Evolutionary conservation across 2,797 vertebrate genomes (phyloP), one percentile per base, ranked within the genome.

Genomic region (Phrynocephalus vlangalii): DNA sequence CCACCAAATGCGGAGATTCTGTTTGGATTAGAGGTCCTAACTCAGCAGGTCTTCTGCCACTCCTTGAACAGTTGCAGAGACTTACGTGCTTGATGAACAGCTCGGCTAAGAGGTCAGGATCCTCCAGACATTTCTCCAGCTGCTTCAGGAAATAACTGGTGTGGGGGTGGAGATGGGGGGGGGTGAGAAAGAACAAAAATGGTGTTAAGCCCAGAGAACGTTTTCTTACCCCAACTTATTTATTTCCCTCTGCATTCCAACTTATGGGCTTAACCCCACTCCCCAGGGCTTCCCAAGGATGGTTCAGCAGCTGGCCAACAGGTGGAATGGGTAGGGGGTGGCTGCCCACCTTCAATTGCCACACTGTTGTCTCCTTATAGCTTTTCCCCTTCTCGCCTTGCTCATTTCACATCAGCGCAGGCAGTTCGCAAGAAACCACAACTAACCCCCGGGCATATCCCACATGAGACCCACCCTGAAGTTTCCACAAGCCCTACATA

Each of bases 1-100:
- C 24, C 7, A 30, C 44, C 24, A 0, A 11, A 50, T 50, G 28
- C 0, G 15, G 22, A 82, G 15, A 16, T 67, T 63, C 3, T 56
- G 66, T 18, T 63, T 3, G 20, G 60, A 63, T 13, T 18, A 63
- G 60, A 63, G 15, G 11, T n/a, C 33, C 60, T 67, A 60, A 50
- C 67, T 52, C 2, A 5, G 22, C 28, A 66, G 76, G 30, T 79
- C 13, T 30, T 72, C 67, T 79, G 6, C 44, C 20, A 26, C 71
- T 50, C n/a, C 76, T 15, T 52, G 50, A 63, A 30, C 66, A 38
- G 63, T 3, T 28, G 26, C 22, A 72, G 38, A 9, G 67, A 91
- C 96, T 96, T 88, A 97, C 96, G 9, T 97, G 96, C 93, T 96
- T 96, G 93, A 96, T 96, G 92, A 97, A 97, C 63, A 96, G 94